These are phyloP conservation scores for Hystrix cristata DNA, from an alignment of 2,113 vertebrate species.

Conservation along the genomic window DNA sequence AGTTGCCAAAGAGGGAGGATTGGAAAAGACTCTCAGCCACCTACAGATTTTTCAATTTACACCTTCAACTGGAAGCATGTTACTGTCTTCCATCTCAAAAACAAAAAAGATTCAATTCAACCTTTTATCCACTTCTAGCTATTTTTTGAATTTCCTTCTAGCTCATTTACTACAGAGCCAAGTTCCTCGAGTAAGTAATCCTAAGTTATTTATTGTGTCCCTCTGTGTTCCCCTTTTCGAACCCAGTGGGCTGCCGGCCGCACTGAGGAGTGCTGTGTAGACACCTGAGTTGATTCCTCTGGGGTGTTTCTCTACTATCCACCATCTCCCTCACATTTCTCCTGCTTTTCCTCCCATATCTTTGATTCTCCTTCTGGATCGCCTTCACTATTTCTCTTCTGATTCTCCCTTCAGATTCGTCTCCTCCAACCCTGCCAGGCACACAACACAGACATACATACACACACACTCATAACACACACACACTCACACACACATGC, in stretches of 20 bases:
- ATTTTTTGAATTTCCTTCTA: not conserved
- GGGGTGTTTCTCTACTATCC: not conserved
- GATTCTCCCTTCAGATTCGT: not conserved
- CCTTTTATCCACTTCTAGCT: not conserved
- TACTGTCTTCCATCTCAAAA: not conserved
- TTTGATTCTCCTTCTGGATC: not conserved
- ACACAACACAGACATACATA: not conserved
- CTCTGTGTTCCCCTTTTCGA: not conserved
- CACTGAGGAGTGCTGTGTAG: not conserved
- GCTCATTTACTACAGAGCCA: slow-evolving; percentile 24
- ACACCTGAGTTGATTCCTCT: not conserved
- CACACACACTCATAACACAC: not conserved
- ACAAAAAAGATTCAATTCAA: not conserved
- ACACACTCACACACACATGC: not conserved
- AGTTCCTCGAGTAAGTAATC: not conserved
- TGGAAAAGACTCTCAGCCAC: not conserved
- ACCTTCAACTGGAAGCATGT: not conserved
- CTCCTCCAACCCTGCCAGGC: too few species aligned
- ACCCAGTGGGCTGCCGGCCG: not conserved
- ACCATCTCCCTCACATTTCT: not conserved
- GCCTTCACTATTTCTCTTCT: not conserved
- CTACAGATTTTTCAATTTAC: not conserved
- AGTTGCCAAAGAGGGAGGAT: not conserved
- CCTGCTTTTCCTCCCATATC: not conserved
- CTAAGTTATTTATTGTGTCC: not conserved